Evolutionary conservation across 2,797 vertebrate species (phyloP).

Genomic region (Epinephelus malabaricus): DNA sequence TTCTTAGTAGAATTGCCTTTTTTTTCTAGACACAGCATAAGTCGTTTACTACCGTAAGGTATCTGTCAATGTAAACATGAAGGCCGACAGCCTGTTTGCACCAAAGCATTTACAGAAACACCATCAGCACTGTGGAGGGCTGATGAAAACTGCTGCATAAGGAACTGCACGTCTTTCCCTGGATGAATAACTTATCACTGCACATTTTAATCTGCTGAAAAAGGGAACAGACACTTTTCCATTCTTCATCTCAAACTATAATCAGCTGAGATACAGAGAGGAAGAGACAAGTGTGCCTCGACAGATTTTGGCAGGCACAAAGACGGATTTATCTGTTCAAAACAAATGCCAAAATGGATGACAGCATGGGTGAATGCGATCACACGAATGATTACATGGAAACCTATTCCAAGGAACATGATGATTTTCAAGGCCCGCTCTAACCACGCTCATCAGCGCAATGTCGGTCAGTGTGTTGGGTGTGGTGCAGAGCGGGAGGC

Average conservation of each 20-base stretch:
- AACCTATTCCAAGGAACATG: slow-evolving; percentile 19
- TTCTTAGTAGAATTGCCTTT: background rate
- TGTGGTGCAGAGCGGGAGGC: slow-evolving; percentile 20
- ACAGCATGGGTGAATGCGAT: slow-evolving; percentile 41
- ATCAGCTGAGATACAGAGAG: slow-evolving; percentile 41
- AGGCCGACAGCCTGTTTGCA: slow-evolving; percentile 14
- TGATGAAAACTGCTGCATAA: slow-evolving; percentile 53
- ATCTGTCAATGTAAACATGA: slow-evolving; percentile 22
- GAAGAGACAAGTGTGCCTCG: slow-evolving; percentile 22
- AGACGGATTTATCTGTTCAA: slow-evolving; percentile 37
- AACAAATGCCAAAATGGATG: slow-evolving; percentile 50
- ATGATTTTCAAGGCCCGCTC: slow-evolving; percentile 32
- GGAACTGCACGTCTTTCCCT: slow-evolving; percentile 56
- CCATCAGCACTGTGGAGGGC: slow-evolving; percentile 10
- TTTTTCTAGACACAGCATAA: slow-evolving; percentile 1
- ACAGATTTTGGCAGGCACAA: slow-evolving; percentile 48
- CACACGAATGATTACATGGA: slow-evolving; percentile 42
- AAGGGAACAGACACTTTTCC: slow-evolving; percentile 22
- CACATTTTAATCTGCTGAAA: slow-evolving; percentile 40
- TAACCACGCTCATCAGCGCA: slow-evolving; percentile 1
- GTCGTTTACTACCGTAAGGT: background rate
- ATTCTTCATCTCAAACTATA: slow-evolving; percentile 42
- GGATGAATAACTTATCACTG: slow-evolving; percentile 54
- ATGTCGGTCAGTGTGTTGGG: slow-evolving; percentile 52
- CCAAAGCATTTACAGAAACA: slow-evolving; percentile 19